Percentiles rank a stretch among this genome's conserved stretches.
These are phyloP conservation scores for Rhagonycha lutea DNA, from an alignment of 2,888 invertebrate genomes.

Conservation along the genomic window DNA sequence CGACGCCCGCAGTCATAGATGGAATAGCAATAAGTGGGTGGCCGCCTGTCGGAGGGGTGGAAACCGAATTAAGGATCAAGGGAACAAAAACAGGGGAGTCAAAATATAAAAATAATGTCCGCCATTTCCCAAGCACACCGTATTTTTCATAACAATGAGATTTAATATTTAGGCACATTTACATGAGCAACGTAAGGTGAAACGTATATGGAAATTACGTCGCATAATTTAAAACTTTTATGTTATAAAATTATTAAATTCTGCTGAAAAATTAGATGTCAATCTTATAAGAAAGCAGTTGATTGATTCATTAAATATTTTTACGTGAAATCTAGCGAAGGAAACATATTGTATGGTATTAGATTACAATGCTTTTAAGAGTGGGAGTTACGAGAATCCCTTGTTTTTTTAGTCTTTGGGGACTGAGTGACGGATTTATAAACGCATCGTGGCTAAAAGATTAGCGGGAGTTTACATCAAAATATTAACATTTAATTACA, in stretches of 20 bases:
- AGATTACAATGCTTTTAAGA: slow-evolving; percentile 26
- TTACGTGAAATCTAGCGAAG: slow-evolving; percentile 9
- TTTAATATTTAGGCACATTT: slow-evolving; percentile 24
- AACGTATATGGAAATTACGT: neutral
- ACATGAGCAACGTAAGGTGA: slow-evolving; percentile 4
- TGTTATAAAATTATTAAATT: neutral
- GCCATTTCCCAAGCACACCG: slow-evolving; percentile 35
- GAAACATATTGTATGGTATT: slow-evolving; percentile 33
- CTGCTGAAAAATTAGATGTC: neutral
- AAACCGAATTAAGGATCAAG: slow-evolving; percentile 54
- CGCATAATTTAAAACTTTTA: neutral
- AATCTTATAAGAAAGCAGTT: neutral
- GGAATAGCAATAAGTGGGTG: slow-evolving; percentile 55
- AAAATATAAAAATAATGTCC: slow-evolving; percentile 50
- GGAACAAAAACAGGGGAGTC: slow-evolving; percentile 52
- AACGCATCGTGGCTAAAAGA: slow-evolving; percentile 26
- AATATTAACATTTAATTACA: slow-evolving; percentile 36
- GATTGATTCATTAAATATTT: slow-evolving; percentile 1
- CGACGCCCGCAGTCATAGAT: slow-evolving; percentile 53
- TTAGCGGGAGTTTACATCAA: slow-evolving; percentile 32
- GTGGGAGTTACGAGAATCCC: slow-evolving; percentile 20
- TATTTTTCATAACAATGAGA: slow-evolving; percentile 29
- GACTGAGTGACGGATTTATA: slow-evolving; percentile 24
- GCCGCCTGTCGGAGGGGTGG: slow-evolving; percentile 45
- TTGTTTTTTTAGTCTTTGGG: slow-evolving; percentile 27